phyloP scores from a whole-genome alignment of 2,113 vertebrate genomes.

The Daboia siamensis region DNA sequence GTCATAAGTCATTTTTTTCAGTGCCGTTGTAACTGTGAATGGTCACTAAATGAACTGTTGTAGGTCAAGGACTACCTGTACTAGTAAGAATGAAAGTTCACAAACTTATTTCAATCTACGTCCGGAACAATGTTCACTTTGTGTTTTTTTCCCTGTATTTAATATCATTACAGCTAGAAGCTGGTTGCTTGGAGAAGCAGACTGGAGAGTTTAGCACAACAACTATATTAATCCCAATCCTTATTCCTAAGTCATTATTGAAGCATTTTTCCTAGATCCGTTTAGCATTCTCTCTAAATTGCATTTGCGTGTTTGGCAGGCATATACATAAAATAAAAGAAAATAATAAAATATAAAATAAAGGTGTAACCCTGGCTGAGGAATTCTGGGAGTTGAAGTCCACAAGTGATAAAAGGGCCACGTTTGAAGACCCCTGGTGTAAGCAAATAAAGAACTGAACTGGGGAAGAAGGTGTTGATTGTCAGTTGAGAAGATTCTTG shows the following conservation, averaged over 20 bases:
- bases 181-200: background rate
- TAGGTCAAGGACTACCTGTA: background rate
- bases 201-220: background rate
- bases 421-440: too few species aligned
- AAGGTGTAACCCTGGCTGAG: too few species aligned
- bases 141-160: background rate
- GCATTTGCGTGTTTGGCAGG: background rate
- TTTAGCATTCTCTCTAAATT: background rate
- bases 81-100: conserved; percentile 12
- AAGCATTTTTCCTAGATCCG: background rate
- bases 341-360: background rate
- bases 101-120: conserved; percentile 8
- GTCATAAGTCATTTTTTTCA: background rate
- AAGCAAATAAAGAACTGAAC: background rate
- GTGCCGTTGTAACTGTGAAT: background rate
- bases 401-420: too few species aligned
- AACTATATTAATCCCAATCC: background rate
- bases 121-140: background rate
- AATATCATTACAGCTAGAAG: background rate
- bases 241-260: background rate
- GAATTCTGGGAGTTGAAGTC: too few species aligned
- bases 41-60: background rate
- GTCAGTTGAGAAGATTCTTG: background rate
- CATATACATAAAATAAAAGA: background rate
- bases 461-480: background rate